Evolutionary conservation across 2,797 vertebrate genomes (phyloP).

Genomic region (Cetoscarus ocellatus): DNA sequence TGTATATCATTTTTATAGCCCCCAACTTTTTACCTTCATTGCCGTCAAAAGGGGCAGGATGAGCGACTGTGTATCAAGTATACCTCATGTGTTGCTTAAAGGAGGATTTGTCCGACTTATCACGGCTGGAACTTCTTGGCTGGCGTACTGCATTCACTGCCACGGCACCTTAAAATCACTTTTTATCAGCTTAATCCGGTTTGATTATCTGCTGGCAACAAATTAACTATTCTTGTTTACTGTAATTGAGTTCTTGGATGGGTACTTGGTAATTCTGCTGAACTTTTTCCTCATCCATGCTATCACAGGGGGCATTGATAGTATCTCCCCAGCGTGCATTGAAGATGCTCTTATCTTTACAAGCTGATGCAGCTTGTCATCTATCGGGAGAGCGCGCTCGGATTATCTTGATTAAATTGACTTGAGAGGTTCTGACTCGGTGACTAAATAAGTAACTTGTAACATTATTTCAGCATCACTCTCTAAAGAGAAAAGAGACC

Average conservation of each 20-base stretch:
- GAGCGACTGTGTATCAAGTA: slow-evolving; percentile 80
- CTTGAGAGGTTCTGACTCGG: slow-evolving; percentile 71
- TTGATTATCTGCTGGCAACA: slow-evolving; percentile 81
- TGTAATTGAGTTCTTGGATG: slow-evolving; percentile 78
- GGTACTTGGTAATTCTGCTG: slow-evolving; percentile 67
- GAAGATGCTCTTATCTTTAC: slow-evolving; percentile 79
- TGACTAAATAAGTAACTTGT: slow-evolving; percentile 63
- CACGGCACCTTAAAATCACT: slow-evolving; percentile 74
- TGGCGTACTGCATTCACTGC: slow-evolving; percentile 45
- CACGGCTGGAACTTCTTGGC: slow-evolving; percentile 58
- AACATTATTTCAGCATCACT: slow-evolving; percentile 38
- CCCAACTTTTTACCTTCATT: slow-evolving; percentile 82
- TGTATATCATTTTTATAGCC: slow-evolving; percentile 85
- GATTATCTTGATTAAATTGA: slow-evolving; percentile 77
- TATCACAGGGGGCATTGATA: slow-evolving; percentile 76
- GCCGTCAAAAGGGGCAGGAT: slow-evolving; percentile 77
- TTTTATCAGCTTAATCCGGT: slow-evolving; percentile 80
- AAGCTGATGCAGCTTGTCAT: slow-evolving; percentile 78
- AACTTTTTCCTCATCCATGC: slow-evolving; percentile 77
- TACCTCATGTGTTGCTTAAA: slow-evolving; percentile 70
- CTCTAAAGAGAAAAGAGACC: slow-evolving; percentile 9
- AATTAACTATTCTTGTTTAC: slow-evolving; percentile 83
- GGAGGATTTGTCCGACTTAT: slow-evolving; percentile 68
- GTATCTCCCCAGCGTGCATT: slow-evolving; percentile 68
- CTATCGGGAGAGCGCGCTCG: slow-evolving; percentile 58